These are phyloP conservation scores for Anguilla marmorata DNA, from an alignment of 2,797 vertebrate species.

Conservation along the genomic window DNA sequence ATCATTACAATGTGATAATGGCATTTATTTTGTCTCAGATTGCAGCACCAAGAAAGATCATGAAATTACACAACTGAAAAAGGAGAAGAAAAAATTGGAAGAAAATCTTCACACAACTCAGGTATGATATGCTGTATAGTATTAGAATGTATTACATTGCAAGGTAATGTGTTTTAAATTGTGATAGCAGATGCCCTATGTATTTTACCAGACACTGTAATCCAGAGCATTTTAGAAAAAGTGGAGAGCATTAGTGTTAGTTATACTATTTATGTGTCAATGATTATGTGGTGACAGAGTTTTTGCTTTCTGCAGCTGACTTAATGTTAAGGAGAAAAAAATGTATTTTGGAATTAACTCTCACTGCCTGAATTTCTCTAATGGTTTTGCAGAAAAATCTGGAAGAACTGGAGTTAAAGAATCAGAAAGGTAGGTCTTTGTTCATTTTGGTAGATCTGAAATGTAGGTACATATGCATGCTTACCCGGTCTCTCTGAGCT, in stretches of 20 bases:
- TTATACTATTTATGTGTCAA: neutral
- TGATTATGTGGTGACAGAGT: neutral
- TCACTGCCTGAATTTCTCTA: neutral
- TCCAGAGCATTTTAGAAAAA: too few relatives aligned
- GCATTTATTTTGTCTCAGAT: constrained; percentile 62
- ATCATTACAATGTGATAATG: neutral
- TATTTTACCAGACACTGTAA: too few relatives aligned
- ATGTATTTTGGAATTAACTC: neutral
- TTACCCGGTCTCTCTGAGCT: neutral
- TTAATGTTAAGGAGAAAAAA: neutral
- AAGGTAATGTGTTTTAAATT: neutral
- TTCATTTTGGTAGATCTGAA: neutral
- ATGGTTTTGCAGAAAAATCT: constrained; percentile 73
- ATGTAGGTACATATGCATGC: neutral
- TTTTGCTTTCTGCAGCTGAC: neutral
- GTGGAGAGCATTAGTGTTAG: too few relatives aligned
- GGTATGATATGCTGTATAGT: constrained; percentile 54
- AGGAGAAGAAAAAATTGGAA: constrained; percentile 79
- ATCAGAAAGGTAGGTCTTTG: constrained; percentile 78
- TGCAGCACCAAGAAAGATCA: constrained; percentile 73
- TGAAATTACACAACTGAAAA: constrained; percentile 78
- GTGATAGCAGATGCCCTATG: neutral
- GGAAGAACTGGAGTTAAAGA: constrained; percentile 71
- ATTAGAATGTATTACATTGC: too few relatives aligned
- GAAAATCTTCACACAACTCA: constrained; percentile 76